Conservation (phyloP, 2,797 vertebrate genomes). For the Tenualosa ilisha region DNA sequence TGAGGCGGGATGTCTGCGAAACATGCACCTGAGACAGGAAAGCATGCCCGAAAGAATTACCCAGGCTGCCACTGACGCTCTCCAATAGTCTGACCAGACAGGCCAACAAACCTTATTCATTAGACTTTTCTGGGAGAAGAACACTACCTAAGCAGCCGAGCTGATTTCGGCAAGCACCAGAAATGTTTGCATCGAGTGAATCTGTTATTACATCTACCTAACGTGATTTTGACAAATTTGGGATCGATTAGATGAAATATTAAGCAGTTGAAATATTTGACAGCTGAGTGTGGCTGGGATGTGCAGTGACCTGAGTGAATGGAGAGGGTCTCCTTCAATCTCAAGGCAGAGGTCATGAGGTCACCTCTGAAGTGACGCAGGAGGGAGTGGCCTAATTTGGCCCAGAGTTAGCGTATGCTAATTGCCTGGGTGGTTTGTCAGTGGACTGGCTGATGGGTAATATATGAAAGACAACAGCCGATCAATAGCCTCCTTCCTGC, state of each 20-base stretch:
- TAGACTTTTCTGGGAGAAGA: background rate
- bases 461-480: slow-evolving; percentile 38
- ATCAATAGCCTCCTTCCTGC: slow-evolving; percentile 40
- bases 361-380: background rate
- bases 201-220: background rate
- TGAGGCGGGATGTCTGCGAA: slow-evolving; percentile 44
- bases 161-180: background rate
- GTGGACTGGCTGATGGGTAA: slow-evolving; percentile 36
- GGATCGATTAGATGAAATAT: background rate
- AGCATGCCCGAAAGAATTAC: slow-evolving; percentile 8
- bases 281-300: background rate
- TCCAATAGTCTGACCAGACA: background rate
- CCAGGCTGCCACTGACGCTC: background rate
- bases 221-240: background rate
- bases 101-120: background rate
- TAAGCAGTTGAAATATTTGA: background rate
- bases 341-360: background rate
- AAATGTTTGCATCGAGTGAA: background rate
- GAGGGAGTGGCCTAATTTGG: background rate
- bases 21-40: slow-evolving; percentile 24
- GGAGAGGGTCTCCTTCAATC: slow-evolving; percentile 16
- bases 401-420: slow-evolving; percentile 31
- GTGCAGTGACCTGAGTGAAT: background rate
- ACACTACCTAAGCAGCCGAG: background rate
- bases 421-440: slow-evolving; percentile 36